phyloP scores from a whole-genome alignment of 2,888 invertebrate species.

The Oasisia sp. region DNA sequence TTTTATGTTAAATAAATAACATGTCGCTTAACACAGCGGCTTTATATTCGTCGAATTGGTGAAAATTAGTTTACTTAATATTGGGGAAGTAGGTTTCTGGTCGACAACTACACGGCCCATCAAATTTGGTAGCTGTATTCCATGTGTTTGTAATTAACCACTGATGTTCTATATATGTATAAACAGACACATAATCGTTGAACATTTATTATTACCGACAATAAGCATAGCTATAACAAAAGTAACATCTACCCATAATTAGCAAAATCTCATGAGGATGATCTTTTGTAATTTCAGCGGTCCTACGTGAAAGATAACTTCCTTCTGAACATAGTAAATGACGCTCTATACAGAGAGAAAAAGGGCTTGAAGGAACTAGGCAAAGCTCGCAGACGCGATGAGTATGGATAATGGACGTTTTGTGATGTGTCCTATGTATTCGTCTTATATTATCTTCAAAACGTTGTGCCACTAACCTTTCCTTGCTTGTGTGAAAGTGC shows the following conservation, averaged over 20 bases:
- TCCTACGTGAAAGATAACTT: constrained; percentile 51
- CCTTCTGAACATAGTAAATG: constrained; percentile 55
- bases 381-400: constrained; percentile 51
- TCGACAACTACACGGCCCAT: too few relatives aligned
- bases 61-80: too few relatives aligned
- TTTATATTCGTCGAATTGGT: too few relatives aligned
- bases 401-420: constrained; percentile 7
- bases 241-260: constrained; percentile 29
- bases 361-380: constrained; percentile 50
- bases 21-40: too few relatives aligned
- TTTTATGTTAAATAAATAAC: too few relatives aligned
- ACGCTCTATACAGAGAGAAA: constrained; percentile 45
- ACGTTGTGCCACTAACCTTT: not conserved
- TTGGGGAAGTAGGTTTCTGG: too few relatives aligned
- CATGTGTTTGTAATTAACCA: too few relatives aligned
- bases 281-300: constrained; percentile 44
- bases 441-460: not conserved
- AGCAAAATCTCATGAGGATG: not conserved
- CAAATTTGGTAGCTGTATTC: too few relatives aligned
- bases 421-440: not conserved
- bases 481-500: not conserved
- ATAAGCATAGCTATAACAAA: not conserved
- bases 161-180: not conserved
- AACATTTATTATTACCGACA: not conserved
- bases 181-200: not conserved